phyloP scores from a whole-genome alignment of 2,797 vertebrate genomes.

The Pitangus sulphuratus region DNA sequence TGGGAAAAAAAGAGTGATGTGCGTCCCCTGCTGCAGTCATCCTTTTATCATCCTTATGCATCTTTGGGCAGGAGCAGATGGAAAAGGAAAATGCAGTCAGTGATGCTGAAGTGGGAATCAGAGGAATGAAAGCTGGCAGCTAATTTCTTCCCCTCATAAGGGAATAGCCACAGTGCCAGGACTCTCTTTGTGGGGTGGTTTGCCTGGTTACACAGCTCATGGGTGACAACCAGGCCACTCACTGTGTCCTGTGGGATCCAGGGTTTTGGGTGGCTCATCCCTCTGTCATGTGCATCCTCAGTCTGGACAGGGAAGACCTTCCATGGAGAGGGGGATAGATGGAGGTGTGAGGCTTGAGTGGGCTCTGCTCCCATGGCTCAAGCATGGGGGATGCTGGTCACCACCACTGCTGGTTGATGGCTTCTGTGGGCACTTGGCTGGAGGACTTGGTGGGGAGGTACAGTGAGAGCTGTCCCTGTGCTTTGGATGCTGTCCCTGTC shows the following conservation, averaged over 20 bases:
- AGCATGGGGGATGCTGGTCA: background rate
- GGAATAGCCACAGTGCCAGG: background rate
- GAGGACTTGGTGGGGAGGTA: background rate
- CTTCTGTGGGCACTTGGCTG: background rate
- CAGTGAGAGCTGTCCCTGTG: background rate
- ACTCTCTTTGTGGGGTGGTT: background rate
- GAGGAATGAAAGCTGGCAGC: background rate
- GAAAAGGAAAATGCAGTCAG: background rate
- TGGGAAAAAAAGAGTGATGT: fast-evolving
- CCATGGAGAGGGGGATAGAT: fast-evolving
- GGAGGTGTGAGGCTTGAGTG: background rate
- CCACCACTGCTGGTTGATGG: background rate
- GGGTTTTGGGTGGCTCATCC: background rate
- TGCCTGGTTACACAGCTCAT: background rate
- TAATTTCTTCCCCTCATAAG: background rate
- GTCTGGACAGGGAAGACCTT: background rate
- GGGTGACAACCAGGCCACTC: background rate
- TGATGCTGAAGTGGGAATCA: background rate
- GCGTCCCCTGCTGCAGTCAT: background rate
- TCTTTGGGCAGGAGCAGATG: background rate
- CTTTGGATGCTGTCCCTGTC: background rate
- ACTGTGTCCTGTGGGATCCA: background rate
- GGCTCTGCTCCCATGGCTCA: background rate
- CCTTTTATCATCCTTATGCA: background rate
- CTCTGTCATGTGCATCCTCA: fast-evolving